Evolutionary conservation across 2,888 invertebrate species (phyloP), one percentile per base, ranked within the genome.

Genomic region (Pachymerium ferrugineum): DNA sequence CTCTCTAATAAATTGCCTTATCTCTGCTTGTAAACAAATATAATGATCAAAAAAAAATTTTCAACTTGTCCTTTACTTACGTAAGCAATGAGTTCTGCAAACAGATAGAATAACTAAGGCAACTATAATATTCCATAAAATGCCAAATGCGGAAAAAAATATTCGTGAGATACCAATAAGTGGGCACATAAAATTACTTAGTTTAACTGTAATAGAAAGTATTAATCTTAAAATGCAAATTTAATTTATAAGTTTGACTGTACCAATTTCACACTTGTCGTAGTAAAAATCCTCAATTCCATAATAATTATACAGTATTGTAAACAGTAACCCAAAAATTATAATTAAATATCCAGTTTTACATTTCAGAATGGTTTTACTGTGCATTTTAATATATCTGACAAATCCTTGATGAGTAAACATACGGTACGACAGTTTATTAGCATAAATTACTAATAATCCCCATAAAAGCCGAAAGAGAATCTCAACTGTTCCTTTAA

Each of bases 31-130:
- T 22, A 74, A 25, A 73, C 10, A 10, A 38, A 19, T 73, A 76
- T 74, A 71, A 19, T 69, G 16, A 22, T 29, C 5, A 1, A 8
- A 22, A n/a, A 3, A 4, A 10, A 67, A 67, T 67, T 28, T 12
- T 67, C 19, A 28, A 4, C 1, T 14, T 12, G 8, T 14, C 30
- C 10, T 71, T 1, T 22, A 78, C 80, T 79, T 78, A 83, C 83
- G 81, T 38, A 84, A 81, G 19, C 83, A 83, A 76, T 84, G 83
- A 10, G 84, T 84, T 67, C 83, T 78, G 75, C 83, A 83, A 3
- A 84, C 82, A n/a, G 83, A 83, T 25, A 83, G 78, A 22, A 83
- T 76, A 16, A 83, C 80, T 74, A 81, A 80, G 3, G 81, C 81
- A 0, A 84, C 82, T 30, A 84, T 77, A 25, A 81, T 76, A 77